Percentiles rank a stretch among this genome's conserved stretches.
phyloP scores from a whole-genome alignment of 2,888 invertebrate genomes.

The Tortrix viridana region DNA sequence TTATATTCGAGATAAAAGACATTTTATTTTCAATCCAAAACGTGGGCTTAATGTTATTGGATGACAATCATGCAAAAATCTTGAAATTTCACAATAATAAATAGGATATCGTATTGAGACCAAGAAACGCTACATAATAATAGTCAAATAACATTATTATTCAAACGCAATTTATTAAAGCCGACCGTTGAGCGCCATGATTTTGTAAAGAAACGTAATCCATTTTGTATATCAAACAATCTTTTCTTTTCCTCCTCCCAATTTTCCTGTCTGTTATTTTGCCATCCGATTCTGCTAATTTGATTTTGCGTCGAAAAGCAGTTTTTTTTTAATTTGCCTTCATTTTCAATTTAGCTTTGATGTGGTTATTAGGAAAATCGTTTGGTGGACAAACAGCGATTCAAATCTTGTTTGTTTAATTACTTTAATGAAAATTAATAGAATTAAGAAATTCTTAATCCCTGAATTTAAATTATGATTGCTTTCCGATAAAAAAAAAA shows the following conservation, averaged over 20 bases:
- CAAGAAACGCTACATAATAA: not conserved
- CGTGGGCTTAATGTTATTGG: too few species aligned
- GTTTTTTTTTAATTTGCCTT: conserved; percentile 29
- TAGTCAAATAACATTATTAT: conserved; percentile 1
- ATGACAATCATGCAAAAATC: too few species aligned
- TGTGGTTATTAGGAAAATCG: conserved; percentile 15
- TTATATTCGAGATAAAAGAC: too few species aligned
- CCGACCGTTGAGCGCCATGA: conserved; percentile 18
- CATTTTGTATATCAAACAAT: conserved; percentile 36
- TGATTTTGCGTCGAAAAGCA: conserved; percentile 28
- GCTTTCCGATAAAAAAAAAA: too few species aligned
- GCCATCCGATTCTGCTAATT: conserved; percentile 30
- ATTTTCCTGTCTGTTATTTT: conserved; percentile 34
- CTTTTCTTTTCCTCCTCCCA: conserved; percentile 31
- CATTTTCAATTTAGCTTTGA: conserved; percentile 22
- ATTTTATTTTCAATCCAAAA: too few species aligned
- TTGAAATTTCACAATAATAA: too few species aligned
- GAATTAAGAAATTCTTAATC: too few species aligned
- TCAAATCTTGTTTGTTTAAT: too few species aligned
- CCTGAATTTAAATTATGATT: too few species aligned
- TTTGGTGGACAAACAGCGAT: conserved; percentile 8
- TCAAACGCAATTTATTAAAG: conserved; percentile 27
- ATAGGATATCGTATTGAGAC: not conserved
- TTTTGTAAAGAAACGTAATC: conserved; percentile 32
- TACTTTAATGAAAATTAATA: too few species aligned